Evolutionary conservation across 2,113 vertebrate species (phyloP), one percentile per base, ranked within the genome.

Genomic region (Phoxinus phoxinus): DNA sequence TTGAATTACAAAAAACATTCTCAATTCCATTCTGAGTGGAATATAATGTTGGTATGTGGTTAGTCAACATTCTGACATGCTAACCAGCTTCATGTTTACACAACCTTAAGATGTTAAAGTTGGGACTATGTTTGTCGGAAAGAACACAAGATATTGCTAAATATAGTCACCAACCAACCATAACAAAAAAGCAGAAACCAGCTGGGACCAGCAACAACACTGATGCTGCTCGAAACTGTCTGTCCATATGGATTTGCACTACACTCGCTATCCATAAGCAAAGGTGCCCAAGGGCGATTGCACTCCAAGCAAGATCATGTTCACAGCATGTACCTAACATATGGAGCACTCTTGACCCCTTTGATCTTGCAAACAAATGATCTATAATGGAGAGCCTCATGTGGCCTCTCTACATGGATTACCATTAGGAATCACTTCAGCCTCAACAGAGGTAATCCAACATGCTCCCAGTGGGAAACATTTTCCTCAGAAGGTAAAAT

Each of bases 291-390:
- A 83, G 81, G 81, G 63, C 48, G 67, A 53, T 41, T 72, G 23
- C 19, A 51, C 67, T 1, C 30, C 17, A 25, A n/a, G 51, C 32
- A 71, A 67, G 44, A 72, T 83, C 81, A 72, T 83, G 81, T 83
- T 83, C 81, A 72, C 63, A 72, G 65, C 81, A 58, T 83, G 81
- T 83, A 23, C 81, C 48, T 72, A 72, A 35, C 81, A 83, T 72
- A 83, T 53, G 67, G 81, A 56, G 81, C 67, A 19, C 63, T 83
- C 81, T 71, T 72, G 81, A 83, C 63, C 81, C 79, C 81, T 83
- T 83, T 83, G 81, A 83, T 83, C 65, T 72, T 27, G 48, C 32
- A 35, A 23, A 72, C 81, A 83, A 83, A 83, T 72, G 65, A 72
- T 32, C 81, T 58, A 83, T 83, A 83, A 72, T 63, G 12, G 61